These are phyloP conservation scores for Neodiprion fabricii DNA, from an alignment of 1,140 invertebrate species.

Conservation along the genomic window DNA sequence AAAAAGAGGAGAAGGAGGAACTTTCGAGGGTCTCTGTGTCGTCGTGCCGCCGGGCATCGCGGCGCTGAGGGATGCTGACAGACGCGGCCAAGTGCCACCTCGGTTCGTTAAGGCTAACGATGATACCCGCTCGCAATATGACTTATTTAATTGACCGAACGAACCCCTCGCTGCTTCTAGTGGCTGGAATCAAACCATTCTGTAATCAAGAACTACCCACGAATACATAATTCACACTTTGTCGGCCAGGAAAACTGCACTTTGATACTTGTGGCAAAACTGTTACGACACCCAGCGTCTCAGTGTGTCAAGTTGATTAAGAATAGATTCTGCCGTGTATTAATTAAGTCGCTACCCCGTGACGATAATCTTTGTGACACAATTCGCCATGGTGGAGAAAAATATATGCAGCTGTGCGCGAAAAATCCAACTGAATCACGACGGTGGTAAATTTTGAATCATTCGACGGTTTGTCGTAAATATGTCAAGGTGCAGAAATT, in stretches of 20 bases:
- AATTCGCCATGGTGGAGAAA: too few relatives aligned
- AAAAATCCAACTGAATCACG: too few relatives aligned
- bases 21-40: background rate
- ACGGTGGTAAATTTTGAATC: too few relatives aligned
- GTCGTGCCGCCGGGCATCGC: slow-evolving; percentile 15
- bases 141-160: slow-evolving; percentile 41
- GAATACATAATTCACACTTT: slow-evolving; percentile 8
- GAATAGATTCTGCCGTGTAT: background rate
- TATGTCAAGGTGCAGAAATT: too few relatives aligned
- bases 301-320: background rate
- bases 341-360: too few relatives aligned
- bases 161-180: slow-evolving; percentile 18
- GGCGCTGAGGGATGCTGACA: slow-evolving; percentile 15
- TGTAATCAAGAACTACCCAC: background rate
- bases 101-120: slow-evolving; percentile 11
- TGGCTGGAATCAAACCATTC: background rate
- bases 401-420: too few relatives aligned
- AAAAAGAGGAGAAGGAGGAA: background rate
- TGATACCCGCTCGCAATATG: slow-evolving; percentile 29
- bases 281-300: background rate
- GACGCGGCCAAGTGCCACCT: slow-evolving; percentile 15
- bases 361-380: too few relatives aligned
- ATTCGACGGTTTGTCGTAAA: too few relatives aligned
- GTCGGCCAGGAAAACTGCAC: background rate
- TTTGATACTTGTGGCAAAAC: background rate